Base-by-base conservation (phyloP, 2,113 vertebrate species). In the Bettongia penicillata region DNA sequence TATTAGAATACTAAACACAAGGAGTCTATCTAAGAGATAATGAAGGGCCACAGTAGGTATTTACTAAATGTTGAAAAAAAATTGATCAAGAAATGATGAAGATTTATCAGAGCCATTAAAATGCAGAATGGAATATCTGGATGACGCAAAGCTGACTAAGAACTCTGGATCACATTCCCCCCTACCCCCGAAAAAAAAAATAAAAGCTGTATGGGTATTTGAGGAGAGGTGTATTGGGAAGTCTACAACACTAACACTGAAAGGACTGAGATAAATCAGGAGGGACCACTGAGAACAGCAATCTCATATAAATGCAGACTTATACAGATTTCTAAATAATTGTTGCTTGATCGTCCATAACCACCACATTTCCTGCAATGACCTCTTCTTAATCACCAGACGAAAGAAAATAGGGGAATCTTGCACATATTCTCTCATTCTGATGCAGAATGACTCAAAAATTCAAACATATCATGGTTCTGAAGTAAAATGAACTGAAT, bases 1-100 rank as follows among this genome's bases (percentile, higher is more conserved):
- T 96, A 94, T 93, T 96, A 94, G 91, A 93, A 52, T 53, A 61
- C 90, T 93, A 91, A 52, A 77, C 47, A 53, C 8, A 26, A 47
- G 48, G 77, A 91, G 47, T 77, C 51, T 48, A 55, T 51, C 37
- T 55, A 92, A 51, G 3, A 26, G 47, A 31, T 9, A 8, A 25
- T 50, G n/a, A 37, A 77, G 37, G 14, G 31, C 14, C 16, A n/a
- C 16, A 77, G 61, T 19, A n/a, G 61, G 1, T n/a, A n/a, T 77
- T 77, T n/a, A 16, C 61, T 77, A 77, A 77, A n/a, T n/a, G 37
- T 16, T 68, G 14, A 37, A n/a, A 77, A 77, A 28, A 89, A 61
- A 43, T 31, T 48, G 24, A 90, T 94, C 50, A 91, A 91, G 91
- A 55, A 92, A 49, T 2, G 49, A n/a, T 26, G 50, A 90, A 50